Conservation (phyloP, 2,888 invertebrate species). For the Ophion ellenae region DNA sequence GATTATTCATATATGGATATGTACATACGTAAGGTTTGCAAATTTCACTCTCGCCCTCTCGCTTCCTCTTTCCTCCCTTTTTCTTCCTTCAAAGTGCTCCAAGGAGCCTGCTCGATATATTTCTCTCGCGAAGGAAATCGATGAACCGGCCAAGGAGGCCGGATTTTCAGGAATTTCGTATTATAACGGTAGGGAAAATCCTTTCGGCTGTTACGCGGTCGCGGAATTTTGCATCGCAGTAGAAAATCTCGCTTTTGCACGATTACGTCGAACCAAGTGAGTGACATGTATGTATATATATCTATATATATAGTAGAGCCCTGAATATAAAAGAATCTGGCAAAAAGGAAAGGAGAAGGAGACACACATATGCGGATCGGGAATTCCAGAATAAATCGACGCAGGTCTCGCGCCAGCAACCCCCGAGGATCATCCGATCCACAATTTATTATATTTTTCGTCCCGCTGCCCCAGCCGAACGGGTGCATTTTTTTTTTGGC, state of each 20-base stretch:
- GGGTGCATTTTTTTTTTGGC: not conserved
- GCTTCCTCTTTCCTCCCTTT: not conserved
- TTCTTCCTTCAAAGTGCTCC: constrained; percentile 23
- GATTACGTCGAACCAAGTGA: constrained; percentile 45
- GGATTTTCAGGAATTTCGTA: constrained; percentile 61
- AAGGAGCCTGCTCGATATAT: constrained; percentile 30
- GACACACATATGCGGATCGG: not conserved
- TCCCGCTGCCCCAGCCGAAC: no score
- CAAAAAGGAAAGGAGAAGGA: constrained; percentile 9
- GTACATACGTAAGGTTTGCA: not conserved
- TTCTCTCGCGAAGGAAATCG: constrained; percentile 10
- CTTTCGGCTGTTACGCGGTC: constrained; percentile 23
- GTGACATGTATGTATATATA: not conserved
- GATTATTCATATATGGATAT: not conserved
- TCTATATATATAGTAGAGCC: no score
- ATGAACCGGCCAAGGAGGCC: constrained; percentile 16
- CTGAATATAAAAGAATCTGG: constrained; percentile 1
- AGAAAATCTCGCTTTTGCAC: constrained; percentile 56
- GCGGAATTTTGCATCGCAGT: constrained; percentile 58
- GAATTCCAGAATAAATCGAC: constrained; percentile 11
- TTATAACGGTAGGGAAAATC: constrained; percentile 44
- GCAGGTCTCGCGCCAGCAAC: not conserved
- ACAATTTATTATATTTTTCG: not conserved
- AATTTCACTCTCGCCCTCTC: constrained; percentile 23
- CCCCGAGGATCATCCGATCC: not conserved